phyloP scores from a whole-genome alignment of 2,888 invertebrate species.

The Polyommatus iphigenia region DNA sequence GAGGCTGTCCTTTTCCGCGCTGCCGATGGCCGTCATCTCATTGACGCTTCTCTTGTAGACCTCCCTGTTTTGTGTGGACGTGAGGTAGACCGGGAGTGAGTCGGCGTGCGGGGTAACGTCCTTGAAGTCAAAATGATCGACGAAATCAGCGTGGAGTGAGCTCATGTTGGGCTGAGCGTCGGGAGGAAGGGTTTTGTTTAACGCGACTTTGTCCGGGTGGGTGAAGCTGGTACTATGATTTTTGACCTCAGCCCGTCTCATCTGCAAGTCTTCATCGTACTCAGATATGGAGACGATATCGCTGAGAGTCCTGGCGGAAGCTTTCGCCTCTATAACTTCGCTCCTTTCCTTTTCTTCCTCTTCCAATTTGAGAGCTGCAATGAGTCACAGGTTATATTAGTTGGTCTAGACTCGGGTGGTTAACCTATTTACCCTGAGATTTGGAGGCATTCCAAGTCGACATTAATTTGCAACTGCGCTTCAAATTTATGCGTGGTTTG shows the following conservation, averaged over 20 bases:
- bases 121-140: conserved; percentile 58
- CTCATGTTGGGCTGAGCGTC: conserved; percentile 64
- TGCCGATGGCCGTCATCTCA: conserved; percentile 69
- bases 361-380: conserved; percentile 80
- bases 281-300: conserved; percentile 88
- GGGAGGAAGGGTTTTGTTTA: conserved; percentile 63
- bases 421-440: conserved; percentile 36
- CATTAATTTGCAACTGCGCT: conserved; percentile 26
- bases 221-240: conserved; percentile 57
- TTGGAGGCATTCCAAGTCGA: conserved; percentile 27
- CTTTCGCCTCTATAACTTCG: conserved; percentile 75
- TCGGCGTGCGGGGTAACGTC: conserved; percentile 63
- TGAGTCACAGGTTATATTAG: conserved; percentile 45
- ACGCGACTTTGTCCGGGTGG: conserved; percentile 49
- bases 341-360: conserved; percentile 76
- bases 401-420: conserved; percentile 41
- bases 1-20: conserved; percentile 49
- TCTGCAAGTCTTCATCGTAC: conserved; percentile 83
- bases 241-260: conserved; percentile 72
- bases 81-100: conserved; percentile 65
- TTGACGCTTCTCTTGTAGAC: conserved; percentile 69
- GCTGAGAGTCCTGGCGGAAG: conserved; percentile 85
- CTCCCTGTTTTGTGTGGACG: conserved; percentile 66
- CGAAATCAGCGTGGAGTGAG: conserved; percentile 62
- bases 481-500: conserved; percentile 37